Base-by-base conservation (phyloP, 2,888 invertebrate species). In the Leucozona laternaria region DNA sequence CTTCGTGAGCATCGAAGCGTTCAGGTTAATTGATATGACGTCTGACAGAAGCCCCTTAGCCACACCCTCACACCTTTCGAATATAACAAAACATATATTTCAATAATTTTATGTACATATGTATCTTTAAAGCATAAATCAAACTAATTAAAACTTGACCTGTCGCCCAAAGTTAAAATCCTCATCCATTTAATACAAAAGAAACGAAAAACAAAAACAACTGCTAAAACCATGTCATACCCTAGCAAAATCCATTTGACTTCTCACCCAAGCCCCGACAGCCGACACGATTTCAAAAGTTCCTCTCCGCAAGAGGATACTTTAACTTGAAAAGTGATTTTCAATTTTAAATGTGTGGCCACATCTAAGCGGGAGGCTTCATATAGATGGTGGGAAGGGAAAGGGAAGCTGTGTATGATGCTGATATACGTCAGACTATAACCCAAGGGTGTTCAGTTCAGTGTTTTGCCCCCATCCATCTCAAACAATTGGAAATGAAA, bases 401-500 rank as follows among this genome's bases (percentile, higher is more conserved):
- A 4, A 28, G 25, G 1, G 7, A 8, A 50, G 31, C 31, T 8
- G 37, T 34, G 10, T 22, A 34, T n/a, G 22, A 78, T 72, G 50
- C 5, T 53, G 37, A 71, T 25, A 71, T 25, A 66, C 40, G 17
- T 50, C 22, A 58, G n/a, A n/a, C n/a, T 2, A 10, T 50, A 20
- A n/a, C 8, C 43, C 45, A 64, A 68, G 70, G 50, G 22, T 37
- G 5, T 34, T n/a, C 53, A 25, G 7, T n/a, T n/a, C n/a, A n/a
- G n/a, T n/a, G n/a, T n/a, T 8, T n/a, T 53, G 28, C 50, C 25
- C 34, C 57, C 60, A 25, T 28, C 58, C 43, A 53, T 68, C 68
- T 37, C 68, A n/a, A 75, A 75, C 84, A 85, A 85, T 85, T 78
- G 62, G 68, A 78, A 77, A 85, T 78, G 77, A 85, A 85, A 85